Conservation (phyloP, 2,113 vertebrate species). For the Pseudorhombus dupliciocellatus region DNA sequence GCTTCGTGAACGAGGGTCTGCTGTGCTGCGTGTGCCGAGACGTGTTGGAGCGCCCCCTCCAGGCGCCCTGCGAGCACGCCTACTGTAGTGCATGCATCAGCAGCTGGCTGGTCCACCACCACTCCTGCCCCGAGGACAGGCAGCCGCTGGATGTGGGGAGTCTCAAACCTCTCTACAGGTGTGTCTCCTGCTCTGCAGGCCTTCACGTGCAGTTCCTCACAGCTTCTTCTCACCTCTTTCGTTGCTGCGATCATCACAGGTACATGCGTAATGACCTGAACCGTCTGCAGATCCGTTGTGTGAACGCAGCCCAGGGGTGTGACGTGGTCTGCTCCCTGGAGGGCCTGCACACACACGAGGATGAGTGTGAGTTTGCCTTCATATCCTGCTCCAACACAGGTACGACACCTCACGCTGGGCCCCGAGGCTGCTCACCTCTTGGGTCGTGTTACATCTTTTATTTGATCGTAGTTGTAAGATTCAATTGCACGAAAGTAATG, state of each 20-base stretch:
- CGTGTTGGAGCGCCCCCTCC: conserved; percentile 87
- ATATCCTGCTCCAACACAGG: conserved; percentile 85
- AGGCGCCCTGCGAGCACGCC: conserved; percentile 90
- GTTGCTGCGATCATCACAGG: too few species aligned
- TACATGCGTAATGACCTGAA: conserved; percentile 93
- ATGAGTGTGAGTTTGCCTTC: conserved; percentile 86
- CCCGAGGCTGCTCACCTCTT: neutral
- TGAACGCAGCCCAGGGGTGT: conserved; percentile 85
- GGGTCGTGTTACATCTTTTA: neutral
- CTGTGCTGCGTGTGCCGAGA: conserved; percentile 90
- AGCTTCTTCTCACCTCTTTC: neutral
- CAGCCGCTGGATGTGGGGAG: conserved; percentile 80
- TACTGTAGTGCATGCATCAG: conserved; percentile 89
- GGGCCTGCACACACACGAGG: conserved; percentile 85
- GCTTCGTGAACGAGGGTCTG: conserved; percentile 90
- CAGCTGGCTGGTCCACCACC: conserved; percentile 87
- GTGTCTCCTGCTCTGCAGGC: conserved; percentile 4
- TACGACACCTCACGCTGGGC: conserved; percentile 35
- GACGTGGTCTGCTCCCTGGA: conserved; percentile 88
- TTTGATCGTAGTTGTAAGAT: neutral
- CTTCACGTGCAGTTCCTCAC: neutral
- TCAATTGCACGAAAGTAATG: conserved; percentile 37
- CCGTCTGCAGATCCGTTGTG: conserved; percentile 87
- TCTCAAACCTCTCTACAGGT: conserved; percentile 88
- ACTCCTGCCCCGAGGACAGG: conserved; percentile 89